A percentile compares a stretch with the other conserved stretches of the same genome.
Evolutionary conservation across 2,797 vertebrate species (phyloP).

Genomic region (Gymnodraco acuticeps): DNA sequence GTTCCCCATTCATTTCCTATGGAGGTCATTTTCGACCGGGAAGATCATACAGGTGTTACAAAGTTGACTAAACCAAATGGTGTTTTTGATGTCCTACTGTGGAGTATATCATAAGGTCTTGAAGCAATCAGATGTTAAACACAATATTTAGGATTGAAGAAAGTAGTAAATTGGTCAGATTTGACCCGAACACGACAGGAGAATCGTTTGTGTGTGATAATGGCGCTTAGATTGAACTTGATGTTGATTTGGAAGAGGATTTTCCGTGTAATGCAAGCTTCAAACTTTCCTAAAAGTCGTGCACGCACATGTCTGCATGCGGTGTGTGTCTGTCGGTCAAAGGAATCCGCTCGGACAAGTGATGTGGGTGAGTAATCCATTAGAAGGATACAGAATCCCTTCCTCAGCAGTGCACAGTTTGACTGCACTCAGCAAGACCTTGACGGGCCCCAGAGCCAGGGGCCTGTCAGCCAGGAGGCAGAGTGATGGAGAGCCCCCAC

Average conservation of each 20-base stretch:
- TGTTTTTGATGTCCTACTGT: too few relatives aligned
- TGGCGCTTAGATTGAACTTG: not conserved
- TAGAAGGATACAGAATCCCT: constrained; percentile 85
- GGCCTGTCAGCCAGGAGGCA: constrained; percentile 84
- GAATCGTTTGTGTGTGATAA: not conserved
- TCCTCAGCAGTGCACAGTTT: constrained; percentile 82
- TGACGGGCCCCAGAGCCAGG: constrained; percentile 80
- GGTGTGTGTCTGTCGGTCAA: constrained; percentile 78
- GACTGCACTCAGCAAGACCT: constrained; percentile 78
- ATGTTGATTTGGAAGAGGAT: constrained; percentile 3
- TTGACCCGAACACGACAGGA: too few relatives aligned
- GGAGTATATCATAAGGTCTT: too few relatives aligned
- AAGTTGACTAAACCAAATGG: too few relatives aligned
- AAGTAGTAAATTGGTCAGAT: too few relatives aligned
- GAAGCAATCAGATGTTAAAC: too few relatives aligned
- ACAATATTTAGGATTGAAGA: too few relatives aligned
- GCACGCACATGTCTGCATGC: constrained; percentile 32
- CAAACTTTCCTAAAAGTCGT: constrained; percentile 30
- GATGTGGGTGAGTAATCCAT: constrained; percentile 86
- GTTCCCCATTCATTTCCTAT: too few relatives aligned
- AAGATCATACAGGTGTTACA: too few relatives aligned
- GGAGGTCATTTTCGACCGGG: too few relatives aligned
- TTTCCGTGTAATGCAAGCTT: constrained; percentile 2
- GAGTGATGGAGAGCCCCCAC: constrained; percentile 87
- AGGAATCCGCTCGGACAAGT: constrained; percentile 83